Conservation (phyloP, 2,113 vertebrate species). For the Axis porcinus region DNA sequence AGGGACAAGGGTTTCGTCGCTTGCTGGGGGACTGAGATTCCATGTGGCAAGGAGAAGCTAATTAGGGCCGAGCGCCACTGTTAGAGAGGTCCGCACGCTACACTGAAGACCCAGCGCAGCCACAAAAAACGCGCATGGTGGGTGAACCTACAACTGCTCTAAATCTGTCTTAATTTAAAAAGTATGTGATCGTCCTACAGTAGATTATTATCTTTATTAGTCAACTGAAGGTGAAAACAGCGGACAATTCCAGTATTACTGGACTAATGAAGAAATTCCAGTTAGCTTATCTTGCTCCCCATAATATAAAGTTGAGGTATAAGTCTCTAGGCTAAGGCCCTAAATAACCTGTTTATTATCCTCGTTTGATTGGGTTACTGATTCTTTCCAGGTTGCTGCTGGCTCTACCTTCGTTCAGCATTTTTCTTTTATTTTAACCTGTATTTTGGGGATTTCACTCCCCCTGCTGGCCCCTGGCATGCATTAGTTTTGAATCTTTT, state of each 20-base stretch:
- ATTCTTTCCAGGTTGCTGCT: not conserved
- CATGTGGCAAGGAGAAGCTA: not conserved
- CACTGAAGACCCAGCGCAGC: not conserved
- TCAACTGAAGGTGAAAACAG: not conserved
- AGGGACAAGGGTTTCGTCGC: not conserved
- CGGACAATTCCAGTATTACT: not conserved
- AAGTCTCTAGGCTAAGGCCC: not conserved
- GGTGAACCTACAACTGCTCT: not conserved
- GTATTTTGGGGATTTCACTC: constrained; percentile 62
- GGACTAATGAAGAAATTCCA: not conserved
- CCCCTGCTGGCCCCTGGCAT: constrained; percentile 63
- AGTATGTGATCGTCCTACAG: not conserved
- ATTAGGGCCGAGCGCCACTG: not conserved
- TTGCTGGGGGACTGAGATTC: not conserved
- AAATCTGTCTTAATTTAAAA: not conserved
- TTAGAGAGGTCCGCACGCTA: accelerated
- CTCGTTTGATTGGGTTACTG: not conserved
- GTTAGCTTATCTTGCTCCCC: not conserved
- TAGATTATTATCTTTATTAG: not conserved
- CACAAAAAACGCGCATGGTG: too few relatives aligned
- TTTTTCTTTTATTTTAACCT: constrained; percentile 28
- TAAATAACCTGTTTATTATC: not conserved
- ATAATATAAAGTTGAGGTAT: not conserved
- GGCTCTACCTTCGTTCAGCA: not conserved
- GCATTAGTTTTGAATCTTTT: constrained; percentile 18